Conservation (phyloP, 2,797 vertebrate genomes). For the Gobio occitaniae region DNA sequence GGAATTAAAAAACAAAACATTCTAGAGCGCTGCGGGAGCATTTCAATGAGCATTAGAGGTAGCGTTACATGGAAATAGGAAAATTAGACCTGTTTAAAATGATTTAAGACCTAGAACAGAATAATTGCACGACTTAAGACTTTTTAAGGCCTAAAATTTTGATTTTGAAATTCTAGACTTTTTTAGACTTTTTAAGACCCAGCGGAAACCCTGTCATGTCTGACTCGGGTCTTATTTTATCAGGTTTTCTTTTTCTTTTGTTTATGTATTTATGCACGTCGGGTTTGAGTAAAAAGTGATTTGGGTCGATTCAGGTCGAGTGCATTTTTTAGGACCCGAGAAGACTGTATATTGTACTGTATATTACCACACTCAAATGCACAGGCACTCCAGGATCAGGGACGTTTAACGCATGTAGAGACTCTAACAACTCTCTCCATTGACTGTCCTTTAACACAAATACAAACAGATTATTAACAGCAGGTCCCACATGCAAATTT, state of each 20-base stretch:
- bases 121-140: no score
- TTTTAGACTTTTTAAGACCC: no score
- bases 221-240: neutral
- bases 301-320: neutral
- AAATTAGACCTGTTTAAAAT: no score
- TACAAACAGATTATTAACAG: neutral
- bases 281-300: neutral
- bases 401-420: constrained; percentile 85
- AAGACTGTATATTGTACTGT: neutral
- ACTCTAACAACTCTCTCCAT: constrained; percentile 90
- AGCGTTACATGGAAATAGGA: no score
- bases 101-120: no score
- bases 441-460: constrained; percentile 85
- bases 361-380: constrained; percentile 91
- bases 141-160: no score
- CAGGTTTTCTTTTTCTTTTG: neutral
- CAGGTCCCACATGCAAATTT: neutral
- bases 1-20: no score
- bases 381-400: constrained; percentile 90
- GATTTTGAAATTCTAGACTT: no score
- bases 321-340: neutral
- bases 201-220: no score
- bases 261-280: neutral
- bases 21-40: no score
- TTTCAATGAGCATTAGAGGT: no score